Conservation (phyloP, 2,113 vertebrate genomes). For the Myxocyprinus asiaticus region DNA sequence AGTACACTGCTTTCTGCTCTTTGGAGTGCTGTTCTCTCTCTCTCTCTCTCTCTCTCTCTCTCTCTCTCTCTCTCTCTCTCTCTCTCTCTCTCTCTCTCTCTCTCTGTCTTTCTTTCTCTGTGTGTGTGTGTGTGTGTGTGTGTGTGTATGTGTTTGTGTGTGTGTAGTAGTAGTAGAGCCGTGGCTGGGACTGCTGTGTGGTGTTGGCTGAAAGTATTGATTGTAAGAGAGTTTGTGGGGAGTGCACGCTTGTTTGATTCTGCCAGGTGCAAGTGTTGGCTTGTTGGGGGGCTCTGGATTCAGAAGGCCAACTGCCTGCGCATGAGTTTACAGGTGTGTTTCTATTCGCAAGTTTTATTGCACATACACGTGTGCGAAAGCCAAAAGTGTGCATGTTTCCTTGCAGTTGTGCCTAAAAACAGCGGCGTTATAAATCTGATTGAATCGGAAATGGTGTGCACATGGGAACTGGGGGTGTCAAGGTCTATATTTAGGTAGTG, state of each 20-base stretch:
- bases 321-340: conserved; percentile 14
- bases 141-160: conserved; percentile 62
- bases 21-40: conserved; percentile 51
- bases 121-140: conserved; percentile 62
- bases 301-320: conserved; percentile 38
- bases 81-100: conserved; percentile 57
- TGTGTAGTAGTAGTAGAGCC: conserved; percentile 54
- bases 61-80: background rate
- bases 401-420: background rate
- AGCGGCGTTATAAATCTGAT: background rate
- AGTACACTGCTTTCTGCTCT: conserved; percentile 69
- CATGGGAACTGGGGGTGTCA: conserved; percentile 5
- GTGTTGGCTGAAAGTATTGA: conserved; percentile 76
- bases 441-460: conserved; percentile 17
- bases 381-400: background rate
- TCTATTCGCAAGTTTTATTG: background rate
- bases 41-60: conserved; percentile 60
- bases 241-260: conserved; percentile 73
- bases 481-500: conserved; percentile 14
- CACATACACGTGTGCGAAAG: background rate
- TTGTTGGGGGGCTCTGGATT: conserved; percentile 32
- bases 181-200: conserved; percentile 66
- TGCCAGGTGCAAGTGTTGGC: conserved; percentile 69
- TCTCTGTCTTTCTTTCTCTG: conserved; percentile 33
- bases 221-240: conserved; percentile 78